Percentiles rank a stretch among this genome's conserved stretches.
phyloP scores from a whole-genome alignment of 2,797 vertebrate genomes.

The Hydrolagus colliei region DNA sequence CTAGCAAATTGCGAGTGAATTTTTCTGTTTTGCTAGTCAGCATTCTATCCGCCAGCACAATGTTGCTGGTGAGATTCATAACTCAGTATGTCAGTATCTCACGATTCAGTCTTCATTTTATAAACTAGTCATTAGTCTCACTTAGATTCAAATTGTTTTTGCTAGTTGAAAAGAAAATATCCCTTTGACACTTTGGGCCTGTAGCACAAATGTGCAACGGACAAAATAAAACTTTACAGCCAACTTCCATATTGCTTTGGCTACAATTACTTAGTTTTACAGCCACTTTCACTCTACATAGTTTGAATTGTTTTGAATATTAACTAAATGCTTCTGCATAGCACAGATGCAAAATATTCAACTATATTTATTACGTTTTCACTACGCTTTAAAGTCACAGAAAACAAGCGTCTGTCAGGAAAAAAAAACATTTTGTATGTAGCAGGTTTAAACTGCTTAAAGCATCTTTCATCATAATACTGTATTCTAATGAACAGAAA shows the following conservation, averaged over 20 bases:
- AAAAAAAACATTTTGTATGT: not conserved
- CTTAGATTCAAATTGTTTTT: slow-evolving; percentile 7
- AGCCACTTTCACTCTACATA: not conserved
- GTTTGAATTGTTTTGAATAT: not conserved
- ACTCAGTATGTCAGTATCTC: not conserved
- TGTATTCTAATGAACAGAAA: not conserved
- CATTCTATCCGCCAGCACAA: not conserved
- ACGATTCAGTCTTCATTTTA: slow-evolving; percentile 4
- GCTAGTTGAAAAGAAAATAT: slow-evolving; percentile 20
- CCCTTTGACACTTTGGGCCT: not conserved
- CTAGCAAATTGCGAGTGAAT: slow-evolving; percentile 12
- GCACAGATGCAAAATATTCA: not conserved
- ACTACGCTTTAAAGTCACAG: not conserved
- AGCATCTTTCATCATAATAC: not conserved
- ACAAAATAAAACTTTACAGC: not conserved
- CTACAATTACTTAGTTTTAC: no score
- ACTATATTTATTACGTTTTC: not conserved
- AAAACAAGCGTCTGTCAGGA: not conserved
- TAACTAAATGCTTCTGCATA: not conserved
- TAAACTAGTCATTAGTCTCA: slow-evolving; percentile 2
- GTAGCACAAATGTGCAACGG: not conserved
- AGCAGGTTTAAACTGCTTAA: not conserved
- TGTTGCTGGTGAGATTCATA: not conserved
- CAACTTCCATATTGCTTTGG: no score
- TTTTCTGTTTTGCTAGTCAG: slow-evolving; percentile 14